Evolutionary conservation across 2,888 invertebrate species (phyloP), one percentile per base, ranked within the genome.

Genomic region (Cactoblastis cactorum): DNA sequence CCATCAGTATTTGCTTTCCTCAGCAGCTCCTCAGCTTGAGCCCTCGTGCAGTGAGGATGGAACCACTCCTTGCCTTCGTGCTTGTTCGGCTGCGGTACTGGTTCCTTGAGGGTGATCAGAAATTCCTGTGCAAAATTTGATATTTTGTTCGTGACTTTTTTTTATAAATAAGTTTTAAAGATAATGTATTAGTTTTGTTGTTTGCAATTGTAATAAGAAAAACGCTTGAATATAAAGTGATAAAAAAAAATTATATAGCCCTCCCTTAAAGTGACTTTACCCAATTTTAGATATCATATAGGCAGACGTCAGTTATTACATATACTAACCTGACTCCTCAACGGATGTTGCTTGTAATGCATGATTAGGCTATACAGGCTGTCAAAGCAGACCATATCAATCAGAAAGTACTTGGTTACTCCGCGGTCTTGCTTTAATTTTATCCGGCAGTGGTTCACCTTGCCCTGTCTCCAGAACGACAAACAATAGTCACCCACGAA

Each of bases 401-500:
- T 96, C 49, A 98, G 89, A 82, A 95, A 98, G 83, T 96, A 98
- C 78, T 96, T 97, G 0, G 95, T 95, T 61, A 95, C 91, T 3
- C 97, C 97, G 67, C 95, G 92, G 56, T 97, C 97, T 71, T 97
- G 97, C 69, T 95, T 96, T 47, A 97, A 91, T 72, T 95, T 95
- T 53, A 98, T 98, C 41, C 97, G 92, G 75, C 98, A 98, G 76
- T 98, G 98, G 79, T 97, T 97, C 0, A 96, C 96, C 70, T 94
- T 94, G 37, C 95, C 95, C 64, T 95, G 94, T 11, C 97, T 92
- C 97, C 96, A 97, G 83, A 98, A 98, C 0, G 98, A 98, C 19
- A 98, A 86, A 56, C 97, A 97, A 74, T 97, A 98, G 79, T 98
- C 98, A 0, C 98, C 98, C 0, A 98, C 96, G 82, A 98, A 98